Percentiles rank a stretch among this genome's conserved stretches.
phyloP scores from a whole-genome alignment of 2,113 vertebrate species.

The Nyctereutes procyonoides region DNA sequence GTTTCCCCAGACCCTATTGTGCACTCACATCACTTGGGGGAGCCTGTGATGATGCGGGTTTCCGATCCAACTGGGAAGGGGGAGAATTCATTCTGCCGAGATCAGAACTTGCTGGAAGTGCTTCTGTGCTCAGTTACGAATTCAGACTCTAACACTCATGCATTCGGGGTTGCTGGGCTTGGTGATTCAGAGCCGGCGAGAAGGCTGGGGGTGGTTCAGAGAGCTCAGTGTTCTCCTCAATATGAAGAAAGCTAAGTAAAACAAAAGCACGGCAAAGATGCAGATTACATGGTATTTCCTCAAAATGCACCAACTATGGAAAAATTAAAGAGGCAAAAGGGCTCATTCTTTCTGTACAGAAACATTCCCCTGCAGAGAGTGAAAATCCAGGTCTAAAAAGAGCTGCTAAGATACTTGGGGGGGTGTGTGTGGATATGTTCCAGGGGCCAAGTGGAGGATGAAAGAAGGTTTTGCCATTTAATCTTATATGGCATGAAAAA shows the following conservation, averaged over 20 bases:
- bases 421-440: no score
- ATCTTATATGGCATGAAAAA: neutral
- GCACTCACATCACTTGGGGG: no score
- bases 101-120: neutral
- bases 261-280: neutral
- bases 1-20: rapidly evolving
- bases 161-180: neutral
- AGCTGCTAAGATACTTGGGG: neutral
- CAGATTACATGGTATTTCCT: neutral
- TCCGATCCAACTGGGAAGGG: neutral
- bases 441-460: rapidly evolving
- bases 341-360: neutral
- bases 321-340: neutral
- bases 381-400: neutral
- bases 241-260: neutral
- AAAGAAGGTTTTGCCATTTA: neutral
- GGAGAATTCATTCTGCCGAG: neutral
- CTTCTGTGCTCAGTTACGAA: no score
- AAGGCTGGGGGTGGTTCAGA: rapidly evolving
- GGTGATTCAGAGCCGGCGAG: neutral
- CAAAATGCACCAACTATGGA: neutral
- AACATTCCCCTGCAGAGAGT: neutral
- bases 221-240: rapidly evolving
- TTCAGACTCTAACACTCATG: no score
- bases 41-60: neutral